Evolutionary conservation across 1,140 invertebrate genomes (phyloP).

Genomic region (Sitophilus oryzae): DNA sequence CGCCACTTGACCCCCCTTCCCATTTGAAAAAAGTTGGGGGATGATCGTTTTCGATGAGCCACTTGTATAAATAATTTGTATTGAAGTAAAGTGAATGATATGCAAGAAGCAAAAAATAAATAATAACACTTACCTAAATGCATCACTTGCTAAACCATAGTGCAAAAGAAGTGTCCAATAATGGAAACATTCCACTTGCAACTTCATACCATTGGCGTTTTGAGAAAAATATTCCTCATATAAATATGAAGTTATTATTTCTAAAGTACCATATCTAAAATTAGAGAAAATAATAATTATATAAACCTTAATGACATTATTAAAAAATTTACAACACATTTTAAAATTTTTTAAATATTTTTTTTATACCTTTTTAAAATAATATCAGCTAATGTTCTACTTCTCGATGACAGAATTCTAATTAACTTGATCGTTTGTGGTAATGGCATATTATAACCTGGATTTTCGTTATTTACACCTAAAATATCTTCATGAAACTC

Average conservation of each 20-base stretch:
- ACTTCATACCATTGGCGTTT: constrained; percentile 47
- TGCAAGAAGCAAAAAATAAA: constrained; percentile 6
- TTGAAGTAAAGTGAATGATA: no score
- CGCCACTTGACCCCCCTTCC: no score
- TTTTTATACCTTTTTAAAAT: constrained; percentile 33
- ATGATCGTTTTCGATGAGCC: no score
- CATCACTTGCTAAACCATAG: constrained; percentile 44
- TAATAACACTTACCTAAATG: constrained; percentile 32
- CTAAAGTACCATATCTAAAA: constrained; percentile 47
- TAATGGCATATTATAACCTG: constrained; percentile 44
- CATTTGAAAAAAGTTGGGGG: no score
- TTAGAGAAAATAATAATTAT: no score
- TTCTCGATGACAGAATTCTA: constrained; percentile 47
- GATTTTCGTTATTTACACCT: constrained; percentile 3
- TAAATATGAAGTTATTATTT: constrained; percentile 47
- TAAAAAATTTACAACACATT: constrained; percentile 21
- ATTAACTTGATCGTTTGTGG: constrained; percentile 49
- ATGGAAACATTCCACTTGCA: constrained; percentile 55
- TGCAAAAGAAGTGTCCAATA: constrained; percentile 46
- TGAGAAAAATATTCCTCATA: constrained; percentile 44
- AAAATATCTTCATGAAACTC: background rate
- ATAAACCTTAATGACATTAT: no score
- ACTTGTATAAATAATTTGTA: no score
- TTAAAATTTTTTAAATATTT: background rate
- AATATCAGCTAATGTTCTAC: constrained; percentile 40